A percentile compares a stretch with the other conserved stretches of the same genome.
phyloP scores from a whole-genome alignment of 1,140 invertebrate species.

The Heliconius himera region DNA sequence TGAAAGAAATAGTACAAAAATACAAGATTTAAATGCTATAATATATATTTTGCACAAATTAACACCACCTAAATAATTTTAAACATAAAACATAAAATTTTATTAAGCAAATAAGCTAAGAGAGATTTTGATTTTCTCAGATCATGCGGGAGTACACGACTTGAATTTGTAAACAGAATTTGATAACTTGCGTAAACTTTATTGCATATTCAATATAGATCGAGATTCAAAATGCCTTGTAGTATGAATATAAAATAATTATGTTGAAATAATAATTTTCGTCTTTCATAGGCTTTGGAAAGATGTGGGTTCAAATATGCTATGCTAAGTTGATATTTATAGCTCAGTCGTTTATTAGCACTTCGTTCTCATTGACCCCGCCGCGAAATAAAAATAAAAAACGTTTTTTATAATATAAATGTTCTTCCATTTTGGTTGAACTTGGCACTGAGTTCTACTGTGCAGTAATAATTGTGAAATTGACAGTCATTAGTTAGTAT shows the following conservation, averaged over 20 bases:
- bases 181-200: slow-evolving; percentile 25
- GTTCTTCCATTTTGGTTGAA: too few species aligned
- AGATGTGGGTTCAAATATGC: too few species aligned
- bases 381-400: not conserved
- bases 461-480: too few species aligned
- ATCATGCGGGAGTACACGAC: slow-evolving; percentile 22
- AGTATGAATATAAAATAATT: not conserved
- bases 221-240: not conserved
- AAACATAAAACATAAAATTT: not conserved
- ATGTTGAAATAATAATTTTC: not conserved
- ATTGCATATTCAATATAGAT: slow-evolving; percentile 24
- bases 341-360: too few species aligned
- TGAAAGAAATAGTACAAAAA: too few species aligned
- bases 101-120: not conserved
- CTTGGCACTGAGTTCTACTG: too few species aligned
- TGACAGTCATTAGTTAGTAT: too few species aligned
- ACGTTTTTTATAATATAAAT: too few species aligned
- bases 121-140: slow-evolving; percentile 29
- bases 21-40: too few species aligned
- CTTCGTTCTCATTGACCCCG: not conserved
- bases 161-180: slow-evolving; percentile 28
- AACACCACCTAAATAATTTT: not conserved
- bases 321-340: too few species aligned
- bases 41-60: too few species aligned
- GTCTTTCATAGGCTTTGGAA: not conserved